Evolutionary conservation across 2,888 invertebrate species (phyloP).

Genomic region (Pherbina coryleti): DNA sequence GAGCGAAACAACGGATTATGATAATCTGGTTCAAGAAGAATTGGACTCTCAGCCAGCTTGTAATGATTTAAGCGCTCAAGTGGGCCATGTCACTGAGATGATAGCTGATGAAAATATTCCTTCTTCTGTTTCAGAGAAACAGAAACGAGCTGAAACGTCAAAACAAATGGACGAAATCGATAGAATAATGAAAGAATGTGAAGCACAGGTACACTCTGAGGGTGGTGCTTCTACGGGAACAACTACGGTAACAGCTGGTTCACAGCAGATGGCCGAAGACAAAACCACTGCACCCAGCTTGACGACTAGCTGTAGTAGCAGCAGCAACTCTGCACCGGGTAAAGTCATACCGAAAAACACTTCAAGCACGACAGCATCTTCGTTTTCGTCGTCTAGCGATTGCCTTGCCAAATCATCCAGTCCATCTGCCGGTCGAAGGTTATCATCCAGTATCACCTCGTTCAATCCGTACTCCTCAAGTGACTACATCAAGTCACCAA

Average conservation of each 20-base stretch:
- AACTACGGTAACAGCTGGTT: neutral
- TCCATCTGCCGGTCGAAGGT: constrained; percentile 61
- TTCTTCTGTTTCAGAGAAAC: constrained; percentile 64
- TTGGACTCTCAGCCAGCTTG: constrained; percentile 46
- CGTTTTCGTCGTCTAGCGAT: constrained; percentile 67
- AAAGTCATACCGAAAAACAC: constrained; percentile 31
- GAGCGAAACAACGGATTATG: constrained; percentile 68
- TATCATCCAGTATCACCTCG: constrained; percentile 69
- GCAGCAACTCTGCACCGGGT: constrained; percentile 39
- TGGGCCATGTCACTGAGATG: constrained; percentile 39
- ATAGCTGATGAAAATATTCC: constrained; percentile 57
- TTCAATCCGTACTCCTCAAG: constrained; percentile 69
- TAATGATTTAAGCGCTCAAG: constrained; percentile 50
- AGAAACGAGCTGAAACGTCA: constrained; percentile 42
- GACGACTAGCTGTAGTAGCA: constrained; percentile 51
- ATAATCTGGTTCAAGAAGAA: constrained; percentile 60
- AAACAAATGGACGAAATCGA: constrained; percentile 65
- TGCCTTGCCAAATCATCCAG: constrained; percentile 68
- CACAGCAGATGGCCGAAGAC: constrained; percentile 48
- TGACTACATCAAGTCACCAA: constrained; percentile 68
- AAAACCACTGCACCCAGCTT: constrained; percentile 60
- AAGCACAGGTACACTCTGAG: constrained; percentile 56
- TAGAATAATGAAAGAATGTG: constrained; percentile 68
- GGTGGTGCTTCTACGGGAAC: neutral
- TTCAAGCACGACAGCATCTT: constrained; percentile 60